These are phyloP conservation scores for Strongylocentrotus purpuratus DNA, from an alignment of 35 echinoderm and acorn worm genomes.

Conservation along the genomic window DNA sequence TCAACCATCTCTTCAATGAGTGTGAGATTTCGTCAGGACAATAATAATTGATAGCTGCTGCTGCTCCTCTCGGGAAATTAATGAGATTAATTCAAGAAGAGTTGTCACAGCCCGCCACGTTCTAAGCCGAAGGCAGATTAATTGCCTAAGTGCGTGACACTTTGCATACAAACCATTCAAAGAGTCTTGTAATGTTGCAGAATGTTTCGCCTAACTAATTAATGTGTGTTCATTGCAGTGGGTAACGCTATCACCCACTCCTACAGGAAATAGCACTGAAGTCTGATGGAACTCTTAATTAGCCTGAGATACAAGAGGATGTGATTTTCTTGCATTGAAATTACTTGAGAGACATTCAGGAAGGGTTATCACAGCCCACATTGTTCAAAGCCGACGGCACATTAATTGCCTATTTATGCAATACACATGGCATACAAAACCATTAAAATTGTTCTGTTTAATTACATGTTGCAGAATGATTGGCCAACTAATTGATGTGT, in stretches of 20 bases:
- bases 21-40: not conserved
- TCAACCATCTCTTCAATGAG: not conserved
- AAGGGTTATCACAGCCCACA: not conserved
- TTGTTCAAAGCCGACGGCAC: not conserved
- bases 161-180: not conserved
- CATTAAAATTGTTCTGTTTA: not conserved
- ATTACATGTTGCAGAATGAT: no score
- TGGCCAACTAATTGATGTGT: not conserved
- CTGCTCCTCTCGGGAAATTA: not conserved
- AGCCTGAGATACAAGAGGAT: not conserved
- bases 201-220: not conserved
- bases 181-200: not conserved
- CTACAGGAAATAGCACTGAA: not conserved
- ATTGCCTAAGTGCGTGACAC: not conserved
- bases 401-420: not conserved
- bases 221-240: not conserved
- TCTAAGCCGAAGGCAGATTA: not conserved
- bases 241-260: not conserved
- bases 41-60: not conserved
- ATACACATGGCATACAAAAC: not conserved
- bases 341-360: no score
- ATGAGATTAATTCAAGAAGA: not conserved
- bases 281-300: not conserved
- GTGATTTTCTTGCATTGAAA: not conserved
- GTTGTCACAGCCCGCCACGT: not conserved